Percentiles rank a stretch among this genome's conserved stretches.
Evolutionary conservation across 2,797 vertebrate genomes (phyloP).

Genomic region (Mormyrus proboscirostris): DNA sequence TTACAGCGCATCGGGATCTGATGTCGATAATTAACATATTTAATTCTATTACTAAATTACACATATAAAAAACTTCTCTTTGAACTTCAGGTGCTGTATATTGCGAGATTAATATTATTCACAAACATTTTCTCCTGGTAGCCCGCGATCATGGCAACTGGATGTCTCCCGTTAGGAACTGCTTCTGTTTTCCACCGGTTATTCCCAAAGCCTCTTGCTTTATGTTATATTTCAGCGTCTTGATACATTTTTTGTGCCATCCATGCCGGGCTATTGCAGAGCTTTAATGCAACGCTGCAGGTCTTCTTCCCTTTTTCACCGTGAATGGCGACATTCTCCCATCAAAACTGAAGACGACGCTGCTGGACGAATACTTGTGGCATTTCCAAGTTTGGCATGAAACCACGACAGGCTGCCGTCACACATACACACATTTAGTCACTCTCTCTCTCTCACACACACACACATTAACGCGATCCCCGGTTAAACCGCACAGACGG

Average conservation of each 20-base stretch:
- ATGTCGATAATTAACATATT: not conserved
- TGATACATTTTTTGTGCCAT: not conserved
- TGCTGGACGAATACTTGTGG: not conserved
- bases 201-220: not conserved
- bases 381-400: slow-evolving; percentile 1
- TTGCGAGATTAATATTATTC: slow-evolving; percentile 23
- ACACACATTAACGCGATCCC: not conserved
- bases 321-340: not conserved
- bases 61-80: slow-evolving; percentile 6
- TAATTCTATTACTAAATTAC: not conserved
- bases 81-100: slow-evolving; percentile 33
- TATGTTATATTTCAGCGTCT: not conserved
- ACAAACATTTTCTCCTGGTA: slow-evolving; percentile 36
- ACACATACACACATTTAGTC: not conserved
- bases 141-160: slow-evolving; percentile 34
- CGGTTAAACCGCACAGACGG: not conserved
- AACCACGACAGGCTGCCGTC: not conserved
- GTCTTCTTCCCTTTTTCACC: not conserved
- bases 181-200: slow-evolving; percentile 27
- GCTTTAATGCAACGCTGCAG: not conserved
- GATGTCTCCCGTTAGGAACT: slow-evolving; percentile 34
- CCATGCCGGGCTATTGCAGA: not conserved
- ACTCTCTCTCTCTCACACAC: not conserved
- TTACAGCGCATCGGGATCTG: not conserved
- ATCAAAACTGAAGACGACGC: not conserved